These are phyloP conservation scores for Phyllostomus discolor DNA, from an alignment of 2,113 vertebrate species.

Conservation along the genomic window DNA sequence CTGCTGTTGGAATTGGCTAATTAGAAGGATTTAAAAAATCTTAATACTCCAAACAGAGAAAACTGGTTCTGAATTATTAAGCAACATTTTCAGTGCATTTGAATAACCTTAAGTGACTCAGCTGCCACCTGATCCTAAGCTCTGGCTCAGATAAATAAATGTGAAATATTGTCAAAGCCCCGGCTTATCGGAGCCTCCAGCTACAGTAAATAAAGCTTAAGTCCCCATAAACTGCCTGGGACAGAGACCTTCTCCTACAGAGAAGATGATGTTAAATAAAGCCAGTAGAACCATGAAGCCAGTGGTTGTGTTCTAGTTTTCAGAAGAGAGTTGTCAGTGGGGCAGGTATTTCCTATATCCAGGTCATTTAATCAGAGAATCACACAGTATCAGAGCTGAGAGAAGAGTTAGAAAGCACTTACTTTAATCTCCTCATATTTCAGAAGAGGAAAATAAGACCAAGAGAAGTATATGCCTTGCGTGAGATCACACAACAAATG, in stretches of 20 bases:
- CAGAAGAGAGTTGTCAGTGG: constrained; percentile 53
- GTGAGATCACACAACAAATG: constrained; percentile 15
- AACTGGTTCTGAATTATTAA: constrained; percentile 88
- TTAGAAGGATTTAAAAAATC: constrained; percentile 85
- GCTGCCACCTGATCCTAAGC: constrained; percentile 85
- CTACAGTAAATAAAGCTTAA: constrained; percentile 86
- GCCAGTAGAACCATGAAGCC: constrained; percentile 47
- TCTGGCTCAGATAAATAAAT: constrained; percentile 82
- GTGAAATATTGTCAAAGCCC: constrained; percentile 83
- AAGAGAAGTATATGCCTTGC: constrained; percentile 3
- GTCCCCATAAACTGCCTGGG: constrained; percentile 68
- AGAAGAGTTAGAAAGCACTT: constrained; percentile 31
- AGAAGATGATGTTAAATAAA: constrained; percentile 56
- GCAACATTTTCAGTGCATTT: constrained; percentile 84
- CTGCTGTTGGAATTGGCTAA: constrained; percentile 83
- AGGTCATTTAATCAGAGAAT: constrained; percentile 21
- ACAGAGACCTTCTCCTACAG: constrained; percentile 68
- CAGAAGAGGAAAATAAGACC: constrained; percentile 40
- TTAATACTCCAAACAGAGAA: constrained; percentile 85
- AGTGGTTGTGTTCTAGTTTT: constrained; percentile 56
- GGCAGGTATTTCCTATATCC: neutral
- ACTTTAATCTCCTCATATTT: constrained; percentile 48
- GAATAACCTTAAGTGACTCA: constrained; percentile 86
- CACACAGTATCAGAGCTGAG: constrained; percentile 28
- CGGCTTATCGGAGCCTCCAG: constrained; percentile 78